These are phyloP conservation scores for Xenopus borealis DNA, from an alignment of 2,113 vertebrate genomes.

Conservation along the genomic window DNA sequence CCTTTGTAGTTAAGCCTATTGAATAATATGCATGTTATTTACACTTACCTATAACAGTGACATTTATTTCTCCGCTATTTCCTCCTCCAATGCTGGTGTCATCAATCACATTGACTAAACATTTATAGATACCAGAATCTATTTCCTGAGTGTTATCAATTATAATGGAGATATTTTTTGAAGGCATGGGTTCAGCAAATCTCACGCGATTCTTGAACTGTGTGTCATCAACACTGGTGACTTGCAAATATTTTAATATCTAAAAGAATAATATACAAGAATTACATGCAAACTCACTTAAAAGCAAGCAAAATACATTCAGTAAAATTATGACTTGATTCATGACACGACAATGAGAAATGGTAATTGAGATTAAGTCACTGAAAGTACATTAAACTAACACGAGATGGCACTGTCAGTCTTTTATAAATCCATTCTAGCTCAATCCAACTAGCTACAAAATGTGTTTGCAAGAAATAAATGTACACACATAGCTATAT, in stretches of 20 bases:
- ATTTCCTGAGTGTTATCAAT: slow-evolving; percentile 77
- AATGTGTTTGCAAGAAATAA: too few species aligned
- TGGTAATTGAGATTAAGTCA: too few species aligned
- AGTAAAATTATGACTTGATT: too few species aligned
- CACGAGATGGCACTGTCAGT: too few species aligned
- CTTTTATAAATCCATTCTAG: too few species aligned
- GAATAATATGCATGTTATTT: neutral
- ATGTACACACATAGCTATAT: too few species aligned
- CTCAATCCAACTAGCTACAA: too few species aligned
- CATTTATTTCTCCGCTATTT: slow-evolving; percentile 56
- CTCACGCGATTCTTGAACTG: slow-evolving; percentile 65
- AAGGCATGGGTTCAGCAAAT: slow-evolving; percentile 68
- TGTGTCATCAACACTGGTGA: slow-evolving; percentile 57
- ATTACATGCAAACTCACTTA: too few species aligned
- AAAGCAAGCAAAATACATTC: too few species aligned
- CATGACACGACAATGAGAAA: too few species aligned
- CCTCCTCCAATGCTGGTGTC: slow-evolving; percentile 50
- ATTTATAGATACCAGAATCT: slow-evolving; percentile 79
- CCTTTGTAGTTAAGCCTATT: too few species aligned
- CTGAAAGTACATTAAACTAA: too few species aligned
- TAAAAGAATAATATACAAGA: slow-evolving; percentile 38
- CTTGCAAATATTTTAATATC: slow-evolving; percentile 75
- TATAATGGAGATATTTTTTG: slow-evolving; percentile 77
- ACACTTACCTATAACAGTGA: slow-evolving; percentile 77
- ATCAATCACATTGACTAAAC: slow-evolving; percentile 71